Percentiles rank a stretch among this genome's conserved stretches.
Conservation (phyloP, 2,888 invertebrate species). For the Drosophila atripex region DNA sequence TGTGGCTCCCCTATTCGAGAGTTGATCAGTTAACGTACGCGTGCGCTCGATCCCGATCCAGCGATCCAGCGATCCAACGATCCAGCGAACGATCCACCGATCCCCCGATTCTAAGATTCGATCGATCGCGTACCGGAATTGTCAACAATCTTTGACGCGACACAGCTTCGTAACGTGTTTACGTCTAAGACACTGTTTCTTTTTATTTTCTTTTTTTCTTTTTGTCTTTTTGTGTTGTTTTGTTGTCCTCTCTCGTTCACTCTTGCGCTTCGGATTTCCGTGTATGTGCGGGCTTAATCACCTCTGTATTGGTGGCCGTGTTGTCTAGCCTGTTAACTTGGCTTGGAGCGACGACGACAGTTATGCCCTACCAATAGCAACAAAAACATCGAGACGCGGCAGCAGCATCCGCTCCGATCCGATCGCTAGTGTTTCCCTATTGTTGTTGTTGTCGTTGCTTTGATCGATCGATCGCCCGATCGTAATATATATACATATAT, state of each 20-base stretch:
- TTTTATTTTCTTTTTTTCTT: not conserved
- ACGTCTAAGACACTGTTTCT: conserved; percentile 62
- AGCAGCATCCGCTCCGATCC: conserved; percentile 52
- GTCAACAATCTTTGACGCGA: conserved; percentile 10
- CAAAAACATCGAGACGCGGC: conserved; percentile 62
- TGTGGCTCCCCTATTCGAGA: conserved; percentile 64
- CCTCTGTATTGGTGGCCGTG: conserved; percentile 9
- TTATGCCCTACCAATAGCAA: conserved; percentile 74
- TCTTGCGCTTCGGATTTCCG: conserved; percentile 5
- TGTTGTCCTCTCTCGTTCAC: not conserved
- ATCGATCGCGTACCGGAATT: conserved; percentile 26
- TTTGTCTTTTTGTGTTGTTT: not conserved
- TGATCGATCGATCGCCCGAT: conserved; percentile 63
- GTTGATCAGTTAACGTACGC: conserved; percentile 61
- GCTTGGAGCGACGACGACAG: conserved; percentile 50
- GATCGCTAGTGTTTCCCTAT: conserved; percentile 57
- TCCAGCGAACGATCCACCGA: conserved; percentile 12
- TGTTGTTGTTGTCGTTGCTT: conserved; percentile 65
- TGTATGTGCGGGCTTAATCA: conserved; percentile 59
- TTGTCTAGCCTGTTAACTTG: conserved; percentile 54
- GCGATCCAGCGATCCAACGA: conserved; percentile 18
- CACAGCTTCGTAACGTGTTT: conserved; percentile 66
- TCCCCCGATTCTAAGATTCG: conserved; percentile 9
- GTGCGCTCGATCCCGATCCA: conserved; percentile 33
- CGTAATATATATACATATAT: conserved; percentile 56